Evolutionary conservation across 2,113 vertebrate genomes (phyloP).

Genomic region (Rhinichthys klamathensis): DNA sequence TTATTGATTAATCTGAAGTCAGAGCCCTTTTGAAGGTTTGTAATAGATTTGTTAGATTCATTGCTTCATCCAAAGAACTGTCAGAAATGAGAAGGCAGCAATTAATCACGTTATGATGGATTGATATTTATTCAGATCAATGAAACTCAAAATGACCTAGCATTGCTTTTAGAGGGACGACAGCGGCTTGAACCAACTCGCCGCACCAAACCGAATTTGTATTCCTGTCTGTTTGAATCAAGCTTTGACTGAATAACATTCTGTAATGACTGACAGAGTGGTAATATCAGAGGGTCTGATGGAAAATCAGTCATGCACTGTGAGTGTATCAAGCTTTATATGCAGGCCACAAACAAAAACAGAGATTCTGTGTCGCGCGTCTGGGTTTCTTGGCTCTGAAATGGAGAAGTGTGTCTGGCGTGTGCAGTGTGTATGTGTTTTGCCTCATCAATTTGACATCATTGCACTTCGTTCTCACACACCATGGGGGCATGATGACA

Average conservation of each 20-base stretch:
- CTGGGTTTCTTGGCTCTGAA: not conserved
- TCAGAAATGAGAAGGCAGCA: constrained; percentile 9
- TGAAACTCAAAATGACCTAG: not conserved
- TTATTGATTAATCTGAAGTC: constrained; percentile 43
- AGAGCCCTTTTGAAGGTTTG: constrained; percentile 33
- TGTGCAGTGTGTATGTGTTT: not conserved
- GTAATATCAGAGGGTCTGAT: constrained; percentile 10
- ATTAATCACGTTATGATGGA: constrained; percentile 19
- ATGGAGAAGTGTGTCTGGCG: constrained; percentile 13
- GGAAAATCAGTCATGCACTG: constrained; percentile 35
- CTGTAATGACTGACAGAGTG: not conserved
- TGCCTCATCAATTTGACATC: constrained; percentile 3
- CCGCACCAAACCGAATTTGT: not conserved
- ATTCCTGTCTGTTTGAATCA: constrained; percentile 15
- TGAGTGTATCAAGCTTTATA: constrained; percentile 18
- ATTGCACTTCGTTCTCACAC: constrained; percentile 32
- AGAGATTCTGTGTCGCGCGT: not conserved
- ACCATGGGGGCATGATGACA: not conserved
- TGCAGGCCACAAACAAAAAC: constrained; percentile 12
- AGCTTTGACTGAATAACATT: constrained; percentile 6
- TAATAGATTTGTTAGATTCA: constrained; percentile 37
- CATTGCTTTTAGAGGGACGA: not conserved
- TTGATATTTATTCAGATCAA: constrained; percentile 31
- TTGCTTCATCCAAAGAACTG: not conserved
- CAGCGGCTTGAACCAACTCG: not conserved